Conservation (phyloP, 2,797 vertebrate species). For the Brotula barbata region DNA sequence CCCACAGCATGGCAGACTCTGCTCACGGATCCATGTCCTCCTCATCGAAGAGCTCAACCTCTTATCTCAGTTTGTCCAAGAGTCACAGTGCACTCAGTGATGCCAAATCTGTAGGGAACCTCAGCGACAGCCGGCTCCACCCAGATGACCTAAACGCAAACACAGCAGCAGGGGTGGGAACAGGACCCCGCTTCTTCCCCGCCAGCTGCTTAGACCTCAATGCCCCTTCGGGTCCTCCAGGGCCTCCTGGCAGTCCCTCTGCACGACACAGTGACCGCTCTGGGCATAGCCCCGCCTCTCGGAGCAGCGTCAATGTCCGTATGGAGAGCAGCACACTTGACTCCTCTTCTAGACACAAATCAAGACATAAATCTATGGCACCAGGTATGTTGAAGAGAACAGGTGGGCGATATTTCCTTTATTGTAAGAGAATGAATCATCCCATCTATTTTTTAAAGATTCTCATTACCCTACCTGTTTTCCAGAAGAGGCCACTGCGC, state of each 20-base stretch:
- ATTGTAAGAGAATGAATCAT: neutral
- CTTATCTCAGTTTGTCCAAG: constrained; percentile 95
- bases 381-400: constrained; percentile 55
- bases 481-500: constrained; percentile 86
- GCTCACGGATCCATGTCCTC: constrained; percentile 88
- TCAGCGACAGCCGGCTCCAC: constrained; percentile 89
- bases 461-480: neutral
- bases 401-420: neutral
- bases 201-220: constrained; percentile 92
- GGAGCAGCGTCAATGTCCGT: constrained; percentile 80
- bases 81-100: constrained; percentile 86
- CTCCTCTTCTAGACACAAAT: constrained; percentile 87
- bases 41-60: constrained; percentile 90
- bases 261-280: constrained; percentile 88
- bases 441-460: neutral
- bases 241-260: constrained; percentile 87
- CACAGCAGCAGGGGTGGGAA: constrained; percentile 48
- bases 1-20: constrained; percentile 91
- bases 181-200: constrained; percentile 90
- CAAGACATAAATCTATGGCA: constrained; percentile 87
- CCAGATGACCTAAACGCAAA: constrained; percentile 81
- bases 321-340: constrained; percentile 93
- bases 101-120: constrained; percentile 94
- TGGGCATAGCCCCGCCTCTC: constrained; percentile 87
- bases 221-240: constrained; percentile 56